phyloP scores from a whole-genome alignment of 2,113 vertebrate species.

The Amblyornis subalaris region DNA sequence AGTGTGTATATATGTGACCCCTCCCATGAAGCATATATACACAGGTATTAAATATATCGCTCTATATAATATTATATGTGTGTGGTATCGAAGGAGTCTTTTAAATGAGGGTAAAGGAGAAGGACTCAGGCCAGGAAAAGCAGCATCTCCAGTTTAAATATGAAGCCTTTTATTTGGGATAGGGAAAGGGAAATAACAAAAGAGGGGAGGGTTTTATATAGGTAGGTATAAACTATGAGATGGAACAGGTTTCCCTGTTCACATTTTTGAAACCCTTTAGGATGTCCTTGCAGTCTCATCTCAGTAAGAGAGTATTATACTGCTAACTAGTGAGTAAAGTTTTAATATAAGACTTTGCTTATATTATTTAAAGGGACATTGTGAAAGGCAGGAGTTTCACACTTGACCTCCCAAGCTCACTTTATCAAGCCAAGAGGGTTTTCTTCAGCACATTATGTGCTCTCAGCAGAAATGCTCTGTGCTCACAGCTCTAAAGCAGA shows the following conservation, averaged over 20 bases:
- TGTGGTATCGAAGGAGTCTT: conserved; percentile 75
- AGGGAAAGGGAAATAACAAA: background rate
- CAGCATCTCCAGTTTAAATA: conserved; percentile 62
- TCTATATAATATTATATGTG: conserved; percentile 83
- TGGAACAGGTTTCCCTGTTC: conserved; percentile 16
- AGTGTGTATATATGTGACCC: conserved; percentile 82
- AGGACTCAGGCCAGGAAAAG: conserved; percentile 68
- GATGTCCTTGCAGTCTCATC: background rate
- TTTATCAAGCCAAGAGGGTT: background rate
- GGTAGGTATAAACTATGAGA: conserved; percentile 19
- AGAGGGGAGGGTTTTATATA: conserved; percentile 22
- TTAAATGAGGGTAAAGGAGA: conserved; percentile 70
- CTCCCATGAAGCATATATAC: conserved; percentile 78
- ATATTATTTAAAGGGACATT: conserved; percentile 18
- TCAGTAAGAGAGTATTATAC: conserved; percentile 14
- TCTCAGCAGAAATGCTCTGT: background rate
- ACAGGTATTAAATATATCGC: conserved; percentile 82
- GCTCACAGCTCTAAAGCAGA: background rate
- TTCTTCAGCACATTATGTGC: background rate
- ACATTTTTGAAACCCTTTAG: background rate
- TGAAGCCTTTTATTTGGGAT: background rate
- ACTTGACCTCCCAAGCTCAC: background rate
- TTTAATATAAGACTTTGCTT: conserved; percentile 32
- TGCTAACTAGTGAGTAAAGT: background rate
- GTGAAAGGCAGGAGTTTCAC: background rate